Base-by-base conservation (phyloP, 2,113 vertebrate species). In the Fulmarus glacialis region DNA sequence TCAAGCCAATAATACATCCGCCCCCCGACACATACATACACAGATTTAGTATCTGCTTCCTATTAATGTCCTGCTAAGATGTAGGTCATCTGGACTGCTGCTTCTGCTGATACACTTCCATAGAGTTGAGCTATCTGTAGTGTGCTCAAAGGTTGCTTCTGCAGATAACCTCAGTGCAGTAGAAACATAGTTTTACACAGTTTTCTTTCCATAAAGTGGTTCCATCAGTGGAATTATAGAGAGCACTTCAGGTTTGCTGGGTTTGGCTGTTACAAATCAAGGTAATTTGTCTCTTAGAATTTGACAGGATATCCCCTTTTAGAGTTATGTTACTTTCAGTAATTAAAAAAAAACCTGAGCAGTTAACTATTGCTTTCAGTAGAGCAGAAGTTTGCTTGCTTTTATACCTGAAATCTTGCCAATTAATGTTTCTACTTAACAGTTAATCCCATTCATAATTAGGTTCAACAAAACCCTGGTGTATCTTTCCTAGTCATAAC, bases 21-120 rank as follows among this genome's bases (percentile, higher is more conserved):
- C n/a, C n/a, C 47, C 32, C 22, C 1, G 18, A 70, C 45, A 73
- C 24, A 38, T 26, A 55, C 8, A 73, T 26, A 55, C 8, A 73
- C n/a, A 45, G 43, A 83, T 82, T 77, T 90, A 88, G 47, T 77
- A 81, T 78, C 91, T 93, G 80, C 60, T 94, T 92, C 67, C 75
- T 91, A 72, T 50, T 87, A 64, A 70, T 60, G 32, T 70, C 50
- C 58, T 89, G 58, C 64, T 58, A 89, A 74, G 27, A 77, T 32
- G 27, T 52, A 72, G 82, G 40, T 92, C 67, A 92, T 40, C 86
- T 92, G 75, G 45, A 19, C 68, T 74, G 53, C 30, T 90, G 38
- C 72, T 91, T 95, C 75, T 92, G 67, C 80, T 5, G 2, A 58
- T 74, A 58, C 21, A 32, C 26, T 84, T 86, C 80, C 42, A 45